These are phyloP conservation scores for Callospermophilus lateralis DNA, from an alignment of 2,113 vertebrate species.

Conservation along the genomic window DNA sequence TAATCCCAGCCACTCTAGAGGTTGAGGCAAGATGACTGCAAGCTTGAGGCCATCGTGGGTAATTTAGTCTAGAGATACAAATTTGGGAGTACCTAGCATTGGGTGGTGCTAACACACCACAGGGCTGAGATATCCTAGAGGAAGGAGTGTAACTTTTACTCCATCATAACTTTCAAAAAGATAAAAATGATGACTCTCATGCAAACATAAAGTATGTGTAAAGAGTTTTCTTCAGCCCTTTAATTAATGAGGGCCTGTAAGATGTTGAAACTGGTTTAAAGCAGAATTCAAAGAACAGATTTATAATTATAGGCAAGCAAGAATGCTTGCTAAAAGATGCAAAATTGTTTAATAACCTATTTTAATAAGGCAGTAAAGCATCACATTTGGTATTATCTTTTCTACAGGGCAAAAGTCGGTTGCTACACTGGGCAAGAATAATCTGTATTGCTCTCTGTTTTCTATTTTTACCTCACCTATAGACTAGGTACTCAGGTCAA, in stretches of 20 bases:
- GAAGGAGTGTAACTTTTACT: background rate
- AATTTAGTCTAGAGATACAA: background rate
- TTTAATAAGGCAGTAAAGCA: background rate
- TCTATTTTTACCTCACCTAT: background rate
- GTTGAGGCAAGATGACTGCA: no score
- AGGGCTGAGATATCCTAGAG: background rate
- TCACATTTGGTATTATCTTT: background rate
- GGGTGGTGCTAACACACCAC: background rate
- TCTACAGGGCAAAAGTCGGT: background rate
- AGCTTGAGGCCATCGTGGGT: no score
- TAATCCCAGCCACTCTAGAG: no score
- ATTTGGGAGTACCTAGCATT: background rate
- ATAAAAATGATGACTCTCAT: background rate
- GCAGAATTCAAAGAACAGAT: background rate
- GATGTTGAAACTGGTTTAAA: background rate
- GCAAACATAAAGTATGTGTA: background rate
- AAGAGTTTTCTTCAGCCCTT: background rate
- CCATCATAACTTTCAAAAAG: slow-evolving; percentile 10
- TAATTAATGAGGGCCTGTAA: background rate
- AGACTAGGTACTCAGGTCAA: background rate
- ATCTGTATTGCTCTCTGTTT: background rate
- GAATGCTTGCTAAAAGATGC: background rate
- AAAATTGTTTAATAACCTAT: background rate
- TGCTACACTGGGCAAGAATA: background rate
- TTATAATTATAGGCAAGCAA: background rate